A percentile compares a stretch with the other conserved stretches of the same genome.
Evolutionary conservation across 2,888 invertebrate genomes (phyloP).

Genomic region (Aphidius colemani): DNA sequence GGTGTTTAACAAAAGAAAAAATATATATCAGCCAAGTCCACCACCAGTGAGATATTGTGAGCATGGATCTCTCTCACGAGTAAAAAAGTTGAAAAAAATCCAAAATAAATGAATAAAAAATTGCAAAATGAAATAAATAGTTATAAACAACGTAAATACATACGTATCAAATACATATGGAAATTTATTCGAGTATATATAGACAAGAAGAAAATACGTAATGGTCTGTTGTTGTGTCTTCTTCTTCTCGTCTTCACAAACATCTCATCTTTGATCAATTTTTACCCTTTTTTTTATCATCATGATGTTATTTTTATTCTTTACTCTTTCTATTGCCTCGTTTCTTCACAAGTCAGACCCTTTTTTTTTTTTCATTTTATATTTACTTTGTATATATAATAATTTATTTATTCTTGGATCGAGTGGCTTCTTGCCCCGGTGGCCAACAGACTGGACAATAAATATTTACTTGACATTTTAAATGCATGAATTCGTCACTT

Average conservation of each 20-base stretch:
- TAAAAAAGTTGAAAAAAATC: too few relatives aligned
- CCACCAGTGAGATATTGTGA: background rate
- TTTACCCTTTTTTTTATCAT: background rate
- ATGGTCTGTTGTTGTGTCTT: constrained; percentile 31
- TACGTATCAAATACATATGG: constrained; percentile 41
- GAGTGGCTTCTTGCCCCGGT: too few relatives aligned
- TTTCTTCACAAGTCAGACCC: too few relatives aligned
- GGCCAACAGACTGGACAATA: too few relatives aligned
- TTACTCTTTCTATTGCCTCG: constrained; percentile 4
- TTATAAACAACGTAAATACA: too few relatives aligned
- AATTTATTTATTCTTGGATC: too few relatives aligned
- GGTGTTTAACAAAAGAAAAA: constrained; percentile 33
- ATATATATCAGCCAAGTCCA: too few relatives aligned
- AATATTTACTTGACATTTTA: too few relatives aligned
- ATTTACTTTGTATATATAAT: too few relatives aligned
- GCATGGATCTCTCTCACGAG: constrained; percentile 23
- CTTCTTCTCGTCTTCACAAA: constrained; percentile 15
- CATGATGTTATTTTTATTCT: background rate
- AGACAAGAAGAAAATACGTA: constrained; percentile 31
- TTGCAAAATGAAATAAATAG: too few relatives aligned
- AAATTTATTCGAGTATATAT: constrained; percentile 51
- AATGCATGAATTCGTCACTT: background rate
- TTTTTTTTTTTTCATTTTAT: too few relatives aligned
- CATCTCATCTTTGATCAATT: constrained; percentile 21
- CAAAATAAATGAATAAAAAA: too few relatives aligned